Conservation (phyloP, 2,888 invertebrate species). For the Pachycephus smyrnensis region DNA sequence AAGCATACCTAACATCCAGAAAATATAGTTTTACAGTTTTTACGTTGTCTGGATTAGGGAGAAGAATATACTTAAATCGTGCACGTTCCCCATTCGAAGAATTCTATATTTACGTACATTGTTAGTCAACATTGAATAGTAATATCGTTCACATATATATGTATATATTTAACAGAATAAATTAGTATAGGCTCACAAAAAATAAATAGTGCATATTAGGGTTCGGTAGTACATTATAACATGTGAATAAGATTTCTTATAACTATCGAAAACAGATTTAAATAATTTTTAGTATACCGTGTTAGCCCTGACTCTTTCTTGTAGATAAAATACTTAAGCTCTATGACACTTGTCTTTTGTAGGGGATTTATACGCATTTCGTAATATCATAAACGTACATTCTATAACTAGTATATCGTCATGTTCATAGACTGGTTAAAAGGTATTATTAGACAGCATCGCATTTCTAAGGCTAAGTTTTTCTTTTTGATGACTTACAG, state of each 20-base stretch:
- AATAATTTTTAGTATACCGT: slow-evolving; percentile 15
- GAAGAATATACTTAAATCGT: background rate
- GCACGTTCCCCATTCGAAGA: background rate
- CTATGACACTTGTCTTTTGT: background rate
- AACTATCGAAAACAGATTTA: slow-evolving; percentile 26
- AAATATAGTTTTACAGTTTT: background rate
- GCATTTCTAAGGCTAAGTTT: background rate
- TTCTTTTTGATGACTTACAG: background rate
- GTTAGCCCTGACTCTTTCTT: background rate
- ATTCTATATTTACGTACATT: slow-evolving; percentile 20
- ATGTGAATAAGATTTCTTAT: slow-evolving; percentile 19
- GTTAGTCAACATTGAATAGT: slow-evolving; percentile 25
- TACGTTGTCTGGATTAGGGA: background rate
- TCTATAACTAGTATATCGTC: background rate
- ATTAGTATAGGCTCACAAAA: slow-evolving; percentile 25
- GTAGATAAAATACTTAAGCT: slow-evolving; percentile 4
- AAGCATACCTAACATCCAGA: background rate
- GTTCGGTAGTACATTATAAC: slow-evolving; percentile 17
- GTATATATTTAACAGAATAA: slow-evolving; percentile 31
- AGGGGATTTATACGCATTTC: background rate
- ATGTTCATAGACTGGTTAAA: background rate
- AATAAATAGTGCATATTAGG: slow-evolving; percentile 24
- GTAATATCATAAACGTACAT: background rate
- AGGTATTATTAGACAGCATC: background rate
- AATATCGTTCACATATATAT: background rate